Percentiles rank a stretch among this genome's conserved stretches.
phyloP scores from a whole-genome alignment of 2,113 vertebrate genomes.

The Acrocephalus kingi region DNA sequence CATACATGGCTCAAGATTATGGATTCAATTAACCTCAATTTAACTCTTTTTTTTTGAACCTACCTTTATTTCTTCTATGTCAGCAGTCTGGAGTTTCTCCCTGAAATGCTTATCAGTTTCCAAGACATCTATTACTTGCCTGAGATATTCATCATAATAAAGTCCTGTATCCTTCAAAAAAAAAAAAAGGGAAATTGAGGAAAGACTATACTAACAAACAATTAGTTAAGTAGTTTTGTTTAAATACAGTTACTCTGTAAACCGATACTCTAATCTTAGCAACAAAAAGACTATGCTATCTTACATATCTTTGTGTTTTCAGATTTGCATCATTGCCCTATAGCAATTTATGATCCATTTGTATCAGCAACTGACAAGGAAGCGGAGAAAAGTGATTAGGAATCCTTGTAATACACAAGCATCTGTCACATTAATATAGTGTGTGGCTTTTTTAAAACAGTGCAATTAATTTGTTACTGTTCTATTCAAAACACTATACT shows the following conservation, averaged over 20 bases:
- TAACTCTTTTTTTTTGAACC: background rate
- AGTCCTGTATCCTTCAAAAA: slow-evolving; percentile 91
- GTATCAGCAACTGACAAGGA: background rate
- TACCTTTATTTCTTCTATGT: slow-evolving; percentile 99
- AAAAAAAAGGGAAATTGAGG: background rate
- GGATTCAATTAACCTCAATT: background rate
- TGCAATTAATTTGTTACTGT: background rate
- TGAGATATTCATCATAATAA: slow-evolving; percentile 97
- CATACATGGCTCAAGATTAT: background rate
- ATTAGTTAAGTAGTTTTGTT: background rate
- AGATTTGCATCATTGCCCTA: background rate
- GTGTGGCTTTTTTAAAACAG: background rate
- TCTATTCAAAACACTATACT: background rate
- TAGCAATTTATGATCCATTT: background rate
- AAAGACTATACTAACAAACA: background rate
- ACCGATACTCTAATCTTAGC: background rate
- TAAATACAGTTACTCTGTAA: background rate
- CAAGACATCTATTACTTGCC: slow-evolving; percentile 96
- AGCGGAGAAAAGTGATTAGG: background rate
- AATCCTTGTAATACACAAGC: background rate
- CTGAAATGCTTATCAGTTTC: slow-evolving; percentile 97
- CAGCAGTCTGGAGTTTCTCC: slow-evolving; percentile 96
- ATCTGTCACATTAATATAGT: background rate
- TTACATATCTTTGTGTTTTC: background rate
- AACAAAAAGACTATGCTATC: background rate